phyloP scores from a whole-genome alignment of 2,888 invertebrate species.

The Cephonodes hylas region DNA sequence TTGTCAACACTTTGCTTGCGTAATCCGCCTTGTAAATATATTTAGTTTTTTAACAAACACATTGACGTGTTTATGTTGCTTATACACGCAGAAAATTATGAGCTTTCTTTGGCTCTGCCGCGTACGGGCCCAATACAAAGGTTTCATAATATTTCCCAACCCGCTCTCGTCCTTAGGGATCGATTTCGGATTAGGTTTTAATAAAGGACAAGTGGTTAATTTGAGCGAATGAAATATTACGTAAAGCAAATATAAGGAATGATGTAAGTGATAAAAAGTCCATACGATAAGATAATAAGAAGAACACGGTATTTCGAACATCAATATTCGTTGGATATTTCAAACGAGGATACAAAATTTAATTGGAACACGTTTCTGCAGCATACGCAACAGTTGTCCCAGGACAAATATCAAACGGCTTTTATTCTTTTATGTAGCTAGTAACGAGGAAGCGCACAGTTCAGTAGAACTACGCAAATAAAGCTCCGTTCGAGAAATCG shows the following conservation, averaged over 20 bases:
- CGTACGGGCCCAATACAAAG: too few relatives aligned
- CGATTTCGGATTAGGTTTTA: too few relatives aligned
- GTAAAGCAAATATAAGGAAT: not conserved
- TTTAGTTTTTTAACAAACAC: too few relatives aligned
- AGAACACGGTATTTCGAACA: not conserved
- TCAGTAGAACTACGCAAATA: not conserved
- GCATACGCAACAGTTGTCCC: not conserved
- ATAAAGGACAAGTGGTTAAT: too few relatives aligned
- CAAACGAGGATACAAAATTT: not conserved
- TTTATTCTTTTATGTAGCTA: not conserved
- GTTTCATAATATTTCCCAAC: too few relatives aligned
- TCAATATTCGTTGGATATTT: not conserved
- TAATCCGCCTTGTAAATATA: too few relatives aligned
- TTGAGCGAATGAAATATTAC: too few relatives aligned
- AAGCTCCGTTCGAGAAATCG: not conserved
- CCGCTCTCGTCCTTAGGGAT: too few relatives aligned
- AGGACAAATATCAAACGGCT: not conserved
- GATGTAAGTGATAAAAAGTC: not conserved
- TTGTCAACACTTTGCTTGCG: too few relatives aligned
- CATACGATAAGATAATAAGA: not conserved
- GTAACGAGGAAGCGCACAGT: constrained; percentile 12
- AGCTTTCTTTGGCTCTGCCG: too few relatives aligned
- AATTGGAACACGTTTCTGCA: not conserved
- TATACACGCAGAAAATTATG: too few relatives aligned
- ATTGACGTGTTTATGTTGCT: too few relatives aligned